These are phyloP conservation scores for Plotosus lineatus DNA, from an alignment of 2,113 vertebrate genomes.

Conservation along the genomic window DNA sequence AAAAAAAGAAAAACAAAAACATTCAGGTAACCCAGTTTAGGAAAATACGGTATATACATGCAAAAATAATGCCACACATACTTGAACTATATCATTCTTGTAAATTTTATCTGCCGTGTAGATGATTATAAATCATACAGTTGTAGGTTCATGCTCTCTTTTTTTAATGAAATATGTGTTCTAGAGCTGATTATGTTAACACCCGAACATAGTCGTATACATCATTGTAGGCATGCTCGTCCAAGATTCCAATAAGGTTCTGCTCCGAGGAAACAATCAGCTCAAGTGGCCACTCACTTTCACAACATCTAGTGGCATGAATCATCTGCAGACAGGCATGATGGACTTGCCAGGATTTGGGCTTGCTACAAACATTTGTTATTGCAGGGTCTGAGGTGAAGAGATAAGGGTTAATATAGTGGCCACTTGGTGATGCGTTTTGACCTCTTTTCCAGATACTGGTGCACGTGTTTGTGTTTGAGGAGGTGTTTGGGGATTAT, in stretches of 20 bases:
- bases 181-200: neutral
- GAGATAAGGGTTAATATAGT: constrained; percentile 55
- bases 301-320: constrained; percentile 54
- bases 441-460: constrained; percentile 42
- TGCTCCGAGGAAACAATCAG: constrained; percentile 62
- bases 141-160: neutral
- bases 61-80: no score
- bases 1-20: no score
- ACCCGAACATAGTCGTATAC: neutral
- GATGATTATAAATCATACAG: neutral
- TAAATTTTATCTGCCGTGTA: neutral
- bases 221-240: neutral
- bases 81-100: neutral
- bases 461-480: neutral
- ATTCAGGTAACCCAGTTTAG: no score
- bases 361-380: constrained; percentile 35
- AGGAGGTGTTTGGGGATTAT: constrained; percentile 38
- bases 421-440: constrained; percentile 34
- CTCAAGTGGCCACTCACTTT: constrained; percentile 58
- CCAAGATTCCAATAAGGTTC: constrained; percentile 39
- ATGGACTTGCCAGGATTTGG: constrained; percentile 55
- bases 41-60: no score
- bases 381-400: constrained; percentile 56
- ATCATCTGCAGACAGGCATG: constrained; percentile 53
- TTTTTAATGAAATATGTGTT: neutral